phyloP scores from a whole-genome alignment of 2,113 vertebrate species.

The Nothoprocta perdicaria region DNA sequence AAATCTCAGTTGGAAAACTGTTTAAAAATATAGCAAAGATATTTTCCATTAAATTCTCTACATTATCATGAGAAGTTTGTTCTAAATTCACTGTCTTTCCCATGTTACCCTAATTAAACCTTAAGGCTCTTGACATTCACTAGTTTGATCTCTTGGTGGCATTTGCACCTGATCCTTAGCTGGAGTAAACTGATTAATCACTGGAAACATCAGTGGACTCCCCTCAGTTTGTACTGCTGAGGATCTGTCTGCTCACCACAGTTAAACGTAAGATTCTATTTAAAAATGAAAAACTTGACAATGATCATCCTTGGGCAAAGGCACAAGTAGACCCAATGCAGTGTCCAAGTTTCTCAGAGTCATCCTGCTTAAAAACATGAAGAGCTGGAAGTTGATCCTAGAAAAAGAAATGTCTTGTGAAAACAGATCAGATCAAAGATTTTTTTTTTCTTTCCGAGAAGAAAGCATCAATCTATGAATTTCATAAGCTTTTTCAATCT shows the following conservation, averaged over 20 bases:
- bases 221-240: not conserved
- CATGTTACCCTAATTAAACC: not conserved
- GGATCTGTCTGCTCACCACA: not conserved
- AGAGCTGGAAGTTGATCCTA: not conserved
- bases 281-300: not conserved
- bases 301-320: not conserved
- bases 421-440: not conserved
- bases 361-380: not conserved
- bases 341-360: not conserved
- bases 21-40: not conserved
- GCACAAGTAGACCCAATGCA: constrained; percentile 1
- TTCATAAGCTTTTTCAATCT: not conserved
- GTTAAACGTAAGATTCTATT: constrained; percentile 13
- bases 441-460: not conserved
- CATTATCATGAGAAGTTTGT: not conserved
- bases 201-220: not conserved
- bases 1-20: not conserved
- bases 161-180: not conserved
- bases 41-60: not conserved
- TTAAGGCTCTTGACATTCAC: not conserved
- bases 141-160: not conserved
- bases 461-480: not conserved
- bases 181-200: not conserved
- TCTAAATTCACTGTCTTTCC: not conserved
- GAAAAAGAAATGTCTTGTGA: not conserved